A percentile compares a stretch with the other conserved stretches of the same genome.
These are phyloP conservation scores for Ardeotis arabs DNA, from an alignment of 2,113 vertebrate genomes.

Conservation along the genomic window DNA sequence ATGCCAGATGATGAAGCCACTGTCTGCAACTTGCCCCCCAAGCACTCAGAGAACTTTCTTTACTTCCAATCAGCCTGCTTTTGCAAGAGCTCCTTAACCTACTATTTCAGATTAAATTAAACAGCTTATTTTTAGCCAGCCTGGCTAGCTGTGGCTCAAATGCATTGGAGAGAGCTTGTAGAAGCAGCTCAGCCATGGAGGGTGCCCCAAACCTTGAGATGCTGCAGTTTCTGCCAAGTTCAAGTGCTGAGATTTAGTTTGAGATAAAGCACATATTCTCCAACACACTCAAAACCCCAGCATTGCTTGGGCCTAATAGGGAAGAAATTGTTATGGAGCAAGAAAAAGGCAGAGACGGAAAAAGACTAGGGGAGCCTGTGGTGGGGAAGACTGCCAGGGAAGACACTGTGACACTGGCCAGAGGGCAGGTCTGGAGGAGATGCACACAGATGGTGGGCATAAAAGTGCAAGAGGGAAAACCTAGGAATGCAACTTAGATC, in stretches of 20 bases:
- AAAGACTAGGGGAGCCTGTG: not conserved
- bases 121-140: not conserved
- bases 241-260: not conserved
- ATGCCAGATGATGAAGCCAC: not conserved
- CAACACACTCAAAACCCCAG: not conserved
- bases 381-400: not conserved
- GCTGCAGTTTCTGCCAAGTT: not conserved
- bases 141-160: not conserved
- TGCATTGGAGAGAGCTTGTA: not conserved
- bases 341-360: not conserved
- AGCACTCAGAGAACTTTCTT: not conserved
- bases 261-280: slow-evolving; percentile 5
- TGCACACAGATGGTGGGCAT: not conserved
- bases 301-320: not conserved
- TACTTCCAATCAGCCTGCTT: not conserved
- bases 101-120: not conserved
- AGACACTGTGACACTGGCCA: not conserved
- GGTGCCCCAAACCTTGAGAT: not conserved
- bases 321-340: not conserved
- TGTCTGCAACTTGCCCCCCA: not conserved
- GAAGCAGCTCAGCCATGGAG: not conserved
- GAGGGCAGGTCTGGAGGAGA: not conserved
- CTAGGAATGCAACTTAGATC: not conserved
- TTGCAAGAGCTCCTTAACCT: not conserved
- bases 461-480: not conserved